Evolutionary conservation across 2,797 vertebrate genomes (phyloP).

Genomic region (Kryptopterus vitreolus): DNA sequence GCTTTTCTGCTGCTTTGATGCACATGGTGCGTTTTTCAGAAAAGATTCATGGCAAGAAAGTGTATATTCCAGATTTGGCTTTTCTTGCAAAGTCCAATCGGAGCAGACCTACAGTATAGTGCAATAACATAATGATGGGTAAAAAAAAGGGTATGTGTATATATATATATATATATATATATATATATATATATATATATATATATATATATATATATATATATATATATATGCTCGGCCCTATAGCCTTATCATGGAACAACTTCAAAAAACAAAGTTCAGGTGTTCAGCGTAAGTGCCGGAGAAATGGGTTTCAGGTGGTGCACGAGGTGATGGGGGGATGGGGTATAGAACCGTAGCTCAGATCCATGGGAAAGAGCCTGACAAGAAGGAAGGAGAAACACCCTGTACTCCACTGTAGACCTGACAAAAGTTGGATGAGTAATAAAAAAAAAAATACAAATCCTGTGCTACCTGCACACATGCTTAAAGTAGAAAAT

Average conservation of each 20-base stretch:
- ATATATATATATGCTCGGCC: background rate
- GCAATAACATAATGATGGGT: conserved; percentile 14
- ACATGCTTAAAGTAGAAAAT: conserved; percentile 2
- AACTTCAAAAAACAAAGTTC: conserved; percentile 54
- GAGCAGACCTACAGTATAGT: background rate
- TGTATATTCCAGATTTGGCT: background rate
- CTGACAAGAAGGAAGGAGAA: conserved; percentile 37
- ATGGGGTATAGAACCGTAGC: conserved; percentile 25
- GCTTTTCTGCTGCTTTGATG: conserved; percentile 40
- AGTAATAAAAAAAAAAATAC: conserved; percentile 17
- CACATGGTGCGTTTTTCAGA: conserved; percentile 28
- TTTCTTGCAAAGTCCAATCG: conserved; percentile 13
- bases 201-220: background rate
- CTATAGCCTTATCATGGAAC: conserved; percentile 35
- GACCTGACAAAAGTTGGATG: conserved; percentile 22
- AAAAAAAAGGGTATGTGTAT: background rate
- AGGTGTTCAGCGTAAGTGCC: conserved; percentile 47
- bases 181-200: background rate
- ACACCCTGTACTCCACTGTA: conserved; percentile 23
- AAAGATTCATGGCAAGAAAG: conserved; percentile 18
- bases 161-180: background rate
- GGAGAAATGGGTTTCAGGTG: conserved; percentile 65
- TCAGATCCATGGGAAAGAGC: conserved; percentile 51
- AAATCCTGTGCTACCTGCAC: conserved; percentile 22
- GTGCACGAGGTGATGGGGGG: conserved; percentile 39